Base-by-base conservation (phyloP, 1,140 invertebrate genomes). In the Calephelis virginiensis region DNA sequence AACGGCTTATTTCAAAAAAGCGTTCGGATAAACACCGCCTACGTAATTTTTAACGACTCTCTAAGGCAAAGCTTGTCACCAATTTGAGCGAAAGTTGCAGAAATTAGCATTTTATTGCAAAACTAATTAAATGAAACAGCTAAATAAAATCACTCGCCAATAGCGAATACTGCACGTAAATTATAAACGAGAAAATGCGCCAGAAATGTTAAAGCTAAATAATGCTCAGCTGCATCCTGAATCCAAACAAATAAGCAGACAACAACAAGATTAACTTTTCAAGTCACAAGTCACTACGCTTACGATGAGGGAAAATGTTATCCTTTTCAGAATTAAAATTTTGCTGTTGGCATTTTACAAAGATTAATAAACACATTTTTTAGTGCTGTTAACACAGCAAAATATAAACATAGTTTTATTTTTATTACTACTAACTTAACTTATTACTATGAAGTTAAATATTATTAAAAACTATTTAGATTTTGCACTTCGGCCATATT, bases 301-400 rank as follows among this genome's bases (percentile, higher is more conserved):
- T 14, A 56, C 53, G 53, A 56, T n/a, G n/a, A n/a, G 28, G 53
- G 17, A 56, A 56, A 56, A 56, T 17, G 28, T 56, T 17, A 56
- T 56, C 53, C 17, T 56, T 17, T 11, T 56, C 6, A 10, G 53
- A 28, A 56, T 56, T 28, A 28, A 56, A 12, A 53, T 53, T 53
- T 53, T 28, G 28, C 28, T 28, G 1, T 28, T 28, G 28, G 28
- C 28, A 28, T 28, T 28, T 28, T 28, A 28, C 28, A 28, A 28
- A 3, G 28, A 28, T 1, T 28, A 28, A 28, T 28, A n/a, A n/a
- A n/a, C n/a, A n/a, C n/a, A n/a, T n/a, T n/a, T n/a, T n/a, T n/a
- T n/a, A n/a, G n/a, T n/a, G n/a, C n/a, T n/a, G n/a, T n/a, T n/a
- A n/a, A n/a, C n/a, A n/a, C n/a, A n/a, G n/a, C n/a, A n/a, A n/a